Conservation (phyloP, 1,140 invertebrate species). For the Drosophila fuyamai region DNA sequence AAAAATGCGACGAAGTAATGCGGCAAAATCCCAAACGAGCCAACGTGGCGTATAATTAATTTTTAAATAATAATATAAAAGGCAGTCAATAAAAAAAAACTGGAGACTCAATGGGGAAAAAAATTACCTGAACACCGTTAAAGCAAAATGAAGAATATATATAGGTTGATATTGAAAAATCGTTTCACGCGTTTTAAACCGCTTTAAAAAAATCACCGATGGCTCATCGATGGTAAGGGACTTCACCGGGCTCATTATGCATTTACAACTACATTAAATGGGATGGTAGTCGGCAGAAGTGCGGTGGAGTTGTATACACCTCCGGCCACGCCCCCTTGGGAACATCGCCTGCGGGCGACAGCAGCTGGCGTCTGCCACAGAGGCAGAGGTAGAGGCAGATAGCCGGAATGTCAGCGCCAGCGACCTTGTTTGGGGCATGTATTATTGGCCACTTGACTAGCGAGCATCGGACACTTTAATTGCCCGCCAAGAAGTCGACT, state of each 20-base stretch:
- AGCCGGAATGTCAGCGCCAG: slow-evolving; percentile 5
- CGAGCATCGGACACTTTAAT: slow-evolving; percentile 12
- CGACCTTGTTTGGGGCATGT: slow-evolving; percentile 22
- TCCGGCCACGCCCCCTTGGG: neutral
- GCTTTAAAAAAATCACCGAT: slow-evolving; percentile 44
- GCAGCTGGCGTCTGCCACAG: neutral
- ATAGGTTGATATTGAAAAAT: slow-evolving; percentile 6
- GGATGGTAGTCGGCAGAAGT: neutral
- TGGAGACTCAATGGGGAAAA: slow-evolving; percentile 21
- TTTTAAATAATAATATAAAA: slow-evolving; percentile 80
- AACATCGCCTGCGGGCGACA: slow-evolving; percentile 23
- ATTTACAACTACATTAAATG: slow-evolving; percentile 63
- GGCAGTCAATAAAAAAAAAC: slow-evolving; percentile 60
- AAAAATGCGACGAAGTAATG: slow-evolving; percentile 45
- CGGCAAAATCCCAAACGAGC: slow-evolving; percentile 44
- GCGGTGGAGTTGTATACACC: neutral
- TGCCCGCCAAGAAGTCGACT: slow-evolving; percentile 5
- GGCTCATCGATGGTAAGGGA: slow-evolving; percentile 9
- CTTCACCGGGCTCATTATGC: slow-evolving; percentile 45
- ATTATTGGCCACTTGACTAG: slow-evolving; percentile 17
- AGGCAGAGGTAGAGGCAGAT: slow-evolving; percentile 4
- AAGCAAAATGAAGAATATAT: slow-evolving; percentile 27
- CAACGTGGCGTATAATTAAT: slow-evolving; percentile 73
- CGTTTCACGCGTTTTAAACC: slow-evolving; percentile 37
- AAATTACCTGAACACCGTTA: slow-evolving; percentile 4